Conservation (phyloP, 2,888 invertebrate genomes). For the Matsumyia berberina region DNA sequence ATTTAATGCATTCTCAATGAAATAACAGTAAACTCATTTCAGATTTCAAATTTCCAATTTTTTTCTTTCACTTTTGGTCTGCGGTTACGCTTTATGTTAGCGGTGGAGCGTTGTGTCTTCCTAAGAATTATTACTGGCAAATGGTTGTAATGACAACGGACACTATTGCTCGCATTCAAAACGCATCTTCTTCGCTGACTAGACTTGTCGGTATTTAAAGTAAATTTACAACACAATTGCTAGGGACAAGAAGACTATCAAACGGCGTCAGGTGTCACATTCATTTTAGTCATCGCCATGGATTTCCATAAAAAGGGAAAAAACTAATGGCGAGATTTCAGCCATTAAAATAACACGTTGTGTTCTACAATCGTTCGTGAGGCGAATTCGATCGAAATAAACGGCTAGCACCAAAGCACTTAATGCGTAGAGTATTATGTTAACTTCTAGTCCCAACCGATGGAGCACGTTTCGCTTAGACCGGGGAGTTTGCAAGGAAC, state of each 20-base stretch:
- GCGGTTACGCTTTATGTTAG: slow-evolving; percentile 17
- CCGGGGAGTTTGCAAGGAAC: too few relatives aligned
- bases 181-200: slow-evolving; percentile 46
- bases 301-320: slow-evolving; percentile 35
- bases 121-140: slow-evolving; percentile 19
- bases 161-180: slow-evolving; percentile 38
- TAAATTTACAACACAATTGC: slow-evolving; percentile 46
- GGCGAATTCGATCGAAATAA: slow-evolving; percentile 21
- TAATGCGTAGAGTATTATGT: background rate
- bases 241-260: slow-evolving; percentile 46
- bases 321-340: slow-evolving; percentile 25
- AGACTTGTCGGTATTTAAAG: slow-evolving; percentile 32
- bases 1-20: slow-evolving; percentile 23
- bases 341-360: slow-evolving; percentile 17
- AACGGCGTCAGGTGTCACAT: slow-evolving; percentile 66
- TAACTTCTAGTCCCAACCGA: slow-evolving; percentile 16
- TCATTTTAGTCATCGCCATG: slow-evolving; percentile 35
- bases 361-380: slow-evolving; percentile 41
- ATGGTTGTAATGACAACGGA: slow-evolving; percentile 20
- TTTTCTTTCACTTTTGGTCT: slow-evolving; percentile 2
- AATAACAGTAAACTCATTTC: slow-evolving; percentile 49
- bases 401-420: background rate
- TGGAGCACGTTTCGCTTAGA: too few relatives aligned
- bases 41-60: slow-evolving; percentile 12
- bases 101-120: slow-evolving; percentile 24